These are phyloP conservation scores for Leiothrix lutea DNA, from an alignment of 2,113 vertebrate genomes.

Conservation along the genomic window DNA sequence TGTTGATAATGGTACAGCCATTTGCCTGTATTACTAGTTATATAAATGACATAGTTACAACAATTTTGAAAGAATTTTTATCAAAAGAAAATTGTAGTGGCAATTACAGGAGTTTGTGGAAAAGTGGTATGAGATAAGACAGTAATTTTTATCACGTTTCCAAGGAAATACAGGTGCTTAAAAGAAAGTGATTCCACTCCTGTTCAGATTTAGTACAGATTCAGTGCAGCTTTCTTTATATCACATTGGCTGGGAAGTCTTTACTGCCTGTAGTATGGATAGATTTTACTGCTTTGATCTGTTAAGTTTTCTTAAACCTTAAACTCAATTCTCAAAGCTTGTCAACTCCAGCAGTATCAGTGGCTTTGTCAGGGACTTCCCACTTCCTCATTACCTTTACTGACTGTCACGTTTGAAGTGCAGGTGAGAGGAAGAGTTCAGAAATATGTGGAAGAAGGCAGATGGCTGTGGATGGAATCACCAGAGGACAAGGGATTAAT, in stretches of 20 bases:
- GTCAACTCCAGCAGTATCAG: not conserved
- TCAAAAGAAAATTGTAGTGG: not conserved
- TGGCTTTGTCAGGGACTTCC: not conserved
- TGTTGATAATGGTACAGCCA: not conserved
- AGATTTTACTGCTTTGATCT: not conserved
- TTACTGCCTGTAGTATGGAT: not conserved
- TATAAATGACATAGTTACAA: not conserved
- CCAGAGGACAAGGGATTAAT: not conserved
- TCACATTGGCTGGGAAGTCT: not conserved
- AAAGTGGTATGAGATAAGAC: not conserved
- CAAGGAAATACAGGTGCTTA: not conserved
- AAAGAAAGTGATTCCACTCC: not conserved
- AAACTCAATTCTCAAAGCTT: not conserved
- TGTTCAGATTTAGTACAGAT: not conserved
- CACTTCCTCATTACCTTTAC: not conserved
- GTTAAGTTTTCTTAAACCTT: not conserved
- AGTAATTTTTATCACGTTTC: not conserved
- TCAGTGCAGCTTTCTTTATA: not conserved
- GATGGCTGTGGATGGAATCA: not conserved
- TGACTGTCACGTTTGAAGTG: accelerated
- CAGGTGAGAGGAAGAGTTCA: not conserved
- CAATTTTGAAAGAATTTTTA: not conserved
- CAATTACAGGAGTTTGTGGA: not conserved
- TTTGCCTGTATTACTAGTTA: not conserved
- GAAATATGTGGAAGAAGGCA: not conserved